Evolutionary conservation across 2,797 vertebrate genomes (phyloP).

Genomic region (Todus mexicanus): DNA sequence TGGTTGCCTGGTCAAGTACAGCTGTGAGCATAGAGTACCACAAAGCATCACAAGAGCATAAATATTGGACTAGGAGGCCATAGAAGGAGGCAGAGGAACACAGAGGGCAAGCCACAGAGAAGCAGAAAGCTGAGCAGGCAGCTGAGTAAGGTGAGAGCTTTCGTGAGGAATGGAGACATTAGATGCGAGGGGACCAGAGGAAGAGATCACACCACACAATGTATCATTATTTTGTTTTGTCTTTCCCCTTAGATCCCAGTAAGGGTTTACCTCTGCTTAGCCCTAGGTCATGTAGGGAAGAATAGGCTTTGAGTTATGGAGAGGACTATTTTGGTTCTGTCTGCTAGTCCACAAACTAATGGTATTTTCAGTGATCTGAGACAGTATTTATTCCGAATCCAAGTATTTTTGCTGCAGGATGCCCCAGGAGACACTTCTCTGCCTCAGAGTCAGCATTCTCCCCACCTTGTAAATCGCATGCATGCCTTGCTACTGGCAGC

Average conservation of each 20-base stretch:
- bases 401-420: neutral
- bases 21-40: neutral
- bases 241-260: neutral
- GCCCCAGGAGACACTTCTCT: neutral
- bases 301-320: neutral
- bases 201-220: neutral
- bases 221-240: neutral
- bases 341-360: neutral
- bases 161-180: rapidly evolving
- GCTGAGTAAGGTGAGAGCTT: neutral
- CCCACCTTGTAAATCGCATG: neutral
- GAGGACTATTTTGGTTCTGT: neutral
- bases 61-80: neutral
- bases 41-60: neutral
- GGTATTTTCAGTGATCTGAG: neutral
- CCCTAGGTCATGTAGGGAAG: neutral
- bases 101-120: neutral
- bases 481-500: neutral
- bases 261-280: neutral
- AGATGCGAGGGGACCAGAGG: neutral
- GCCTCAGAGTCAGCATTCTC: neutral
- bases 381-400: neutral
- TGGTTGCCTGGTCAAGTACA: neutral
- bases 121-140: neutral
- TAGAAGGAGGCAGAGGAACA: neutral